Percentiles rank a stretch among this genome's conserved stretches.
Conservation (phyloP, 2,888 invertebrate species). For the Scelioninae gen. 1 region DNA sequence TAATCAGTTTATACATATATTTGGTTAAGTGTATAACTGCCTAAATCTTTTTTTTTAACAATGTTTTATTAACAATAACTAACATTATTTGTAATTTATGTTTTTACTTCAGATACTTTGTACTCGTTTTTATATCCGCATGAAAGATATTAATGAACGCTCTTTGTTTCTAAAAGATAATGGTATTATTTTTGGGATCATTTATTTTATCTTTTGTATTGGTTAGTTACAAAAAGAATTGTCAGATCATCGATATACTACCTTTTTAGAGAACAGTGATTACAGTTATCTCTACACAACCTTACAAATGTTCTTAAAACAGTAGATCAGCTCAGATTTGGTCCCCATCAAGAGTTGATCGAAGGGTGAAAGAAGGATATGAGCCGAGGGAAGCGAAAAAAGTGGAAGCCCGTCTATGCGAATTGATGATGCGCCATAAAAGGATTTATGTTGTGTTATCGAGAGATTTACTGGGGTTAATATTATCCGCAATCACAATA, state of each 20-base stretch:
- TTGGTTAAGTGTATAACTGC: too few relatives aligned
- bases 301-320: conserved; percentile 12
- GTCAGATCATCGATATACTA: conserved; percentile 2
- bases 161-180: too few relatives aligned
- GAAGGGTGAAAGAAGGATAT: conserved; percentile 10
- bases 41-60: too few relatives aligned
- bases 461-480: conserved; percentile 8
- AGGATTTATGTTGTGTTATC: conserved; percentile 29
- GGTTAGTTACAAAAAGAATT: not conserved
- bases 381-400: conserved; percentile 8
- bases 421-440: conserved; percentile 19
- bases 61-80: too few relatives aligned
- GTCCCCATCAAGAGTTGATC: not conserved
- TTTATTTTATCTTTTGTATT: not conserved
- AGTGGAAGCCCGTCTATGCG: conserved; percentile 4
- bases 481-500: conserved; percentile 16
- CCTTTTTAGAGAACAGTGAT: not conserved
- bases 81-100: too few relatives aligned
- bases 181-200: not conserved
- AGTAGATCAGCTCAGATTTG: conserved; percentile 14
- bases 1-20: too few relatives aligned
- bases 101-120: too few relatives aligned
- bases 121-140: too few relatives aligned
- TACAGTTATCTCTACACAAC: conserved; percentile 7
- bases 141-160: too few relatives aligned